These are phyloP conservation scores for Anniella stebbinsi DNA, from an alignment of 2,797 vertebrate genomes.

Conservation along the genomic window DNA sequence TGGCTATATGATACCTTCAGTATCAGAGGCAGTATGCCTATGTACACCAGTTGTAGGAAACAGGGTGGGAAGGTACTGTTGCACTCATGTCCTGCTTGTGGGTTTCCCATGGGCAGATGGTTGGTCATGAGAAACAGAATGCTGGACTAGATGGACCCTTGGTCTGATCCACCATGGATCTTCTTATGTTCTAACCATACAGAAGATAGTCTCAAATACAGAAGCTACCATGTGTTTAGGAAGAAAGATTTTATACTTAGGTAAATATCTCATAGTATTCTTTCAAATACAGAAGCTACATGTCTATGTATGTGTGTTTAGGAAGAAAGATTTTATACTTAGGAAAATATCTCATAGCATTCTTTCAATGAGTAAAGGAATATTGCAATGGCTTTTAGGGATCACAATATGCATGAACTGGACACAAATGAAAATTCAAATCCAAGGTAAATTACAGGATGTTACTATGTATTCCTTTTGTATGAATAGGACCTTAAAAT, in stretches of 20 bases:
- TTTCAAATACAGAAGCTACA: background rate
- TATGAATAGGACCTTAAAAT: background rate
- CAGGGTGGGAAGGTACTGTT: too few relatives aligned
- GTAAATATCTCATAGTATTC: background rate
- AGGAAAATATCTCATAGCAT: background rate
- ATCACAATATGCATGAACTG: background rate
- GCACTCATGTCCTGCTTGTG: too few relatives aligned
- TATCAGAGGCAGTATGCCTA: too few relatives aligned
- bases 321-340: background rate
- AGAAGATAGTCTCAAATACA: background rate
- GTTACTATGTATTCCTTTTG: background rate
- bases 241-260: background rate
- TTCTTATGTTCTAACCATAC: too few relatives aligned
- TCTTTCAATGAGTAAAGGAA: background rate
- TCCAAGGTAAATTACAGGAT: background rate
- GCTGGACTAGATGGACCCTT: too few relatives aligned
- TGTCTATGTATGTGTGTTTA: background rate
- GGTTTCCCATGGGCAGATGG: too few relatives aligned
- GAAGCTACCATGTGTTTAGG: background rate
- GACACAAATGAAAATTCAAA: background rate
- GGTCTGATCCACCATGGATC: too few relatives aligned
- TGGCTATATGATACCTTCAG: too few relatives aligned
- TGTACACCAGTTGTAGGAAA: too few relatives aligned
- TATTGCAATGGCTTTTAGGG: background rate
- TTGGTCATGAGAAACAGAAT: too few relatives aligned